Evolutionary conservation across 1,140 invertebrate genomes (phyloP).

Genomic region (Drosophila funebris): DNA sequence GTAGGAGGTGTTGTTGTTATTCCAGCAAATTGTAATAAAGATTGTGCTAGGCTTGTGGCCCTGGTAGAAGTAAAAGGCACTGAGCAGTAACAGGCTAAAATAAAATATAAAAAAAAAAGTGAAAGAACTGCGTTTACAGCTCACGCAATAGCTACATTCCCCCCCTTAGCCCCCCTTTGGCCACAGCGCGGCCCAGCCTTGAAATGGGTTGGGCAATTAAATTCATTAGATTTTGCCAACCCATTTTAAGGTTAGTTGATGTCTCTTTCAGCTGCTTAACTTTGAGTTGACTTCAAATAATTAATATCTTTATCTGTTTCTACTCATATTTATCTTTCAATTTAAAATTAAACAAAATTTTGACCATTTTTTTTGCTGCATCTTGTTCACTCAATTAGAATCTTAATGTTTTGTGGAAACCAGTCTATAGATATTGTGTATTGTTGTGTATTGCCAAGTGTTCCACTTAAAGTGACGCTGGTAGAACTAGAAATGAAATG

Average conservation of each 20-base stretch:
- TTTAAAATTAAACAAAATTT: neutral
- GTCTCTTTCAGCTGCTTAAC: neutral
- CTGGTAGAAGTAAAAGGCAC: constrained; percentile 56
- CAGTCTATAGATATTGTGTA: neutral
- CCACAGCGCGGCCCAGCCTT: constrained; percentile 3
- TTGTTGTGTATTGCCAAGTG: neutral
- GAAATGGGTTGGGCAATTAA: constrained; percentile 59
- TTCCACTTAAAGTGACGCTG: constrained; percentile 4
- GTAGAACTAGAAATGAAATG: neutral
- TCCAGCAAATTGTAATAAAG: constrained; percentile 73
- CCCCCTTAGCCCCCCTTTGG: neutral
- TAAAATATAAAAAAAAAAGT: constrained; percentile 51
- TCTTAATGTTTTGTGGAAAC: neutral
- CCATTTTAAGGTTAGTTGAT: constrained; percentile 2
- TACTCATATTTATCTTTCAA: neutral
- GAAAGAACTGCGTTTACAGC: constrained; percentile 41
- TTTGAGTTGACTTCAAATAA: constrained; percentile 3
- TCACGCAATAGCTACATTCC: constrained; percentile 49
- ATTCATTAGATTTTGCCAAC: constrained; percentile 47
- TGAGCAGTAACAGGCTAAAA: constrained; percentile 13
- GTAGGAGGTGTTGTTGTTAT: constrained; percentile 27
- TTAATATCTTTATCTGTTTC: neutral
- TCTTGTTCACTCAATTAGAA: too few species aligned
- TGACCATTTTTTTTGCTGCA: neutral
- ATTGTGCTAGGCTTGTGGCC: constrained; percentile 49